Evolutionary conservation across 2,888 invertebrate species (phyloP), one percentile per base, ranked within the genome.

Genomic region (Pristionchus arcanus): DNA sequence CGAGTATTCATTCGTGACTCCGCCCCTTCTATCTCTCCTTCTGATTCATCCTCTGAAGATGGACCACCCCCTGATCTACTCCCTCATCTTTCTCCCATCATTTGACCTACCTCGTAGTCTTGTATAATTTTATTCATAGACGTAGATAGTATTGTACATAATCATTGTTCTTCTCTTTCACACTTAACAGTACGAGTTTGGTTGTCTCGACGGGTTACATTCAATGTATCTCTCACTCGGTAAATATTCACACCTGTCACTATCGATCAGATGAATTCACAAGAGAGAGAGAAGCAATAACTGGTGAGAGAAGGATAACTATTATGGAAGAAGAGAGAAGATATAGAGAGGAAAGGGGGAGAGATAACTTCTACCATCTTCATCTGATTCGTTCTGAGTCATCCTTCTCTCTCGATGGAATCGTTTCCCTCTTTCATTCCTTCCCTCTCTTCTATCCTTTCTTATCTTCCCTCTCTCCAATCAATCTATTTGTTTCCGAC

Each of bases 351-450:
- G 28, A 55, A 55, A 7, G 28, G 84, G 84, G 42, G 16, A 53
- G 21, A 11, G 3, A 53, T 37, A 19, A 37, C 34, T 86, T 37
- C 86, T 2, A 25, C 21, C 86, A 31, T 55, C 37, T 77, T 42
- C 77, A 77, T 77, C 77, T 77, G 77, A 77, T 77, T 77, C 77
- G 49, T 77, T 84, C 84, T 28, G 84, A 2, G 84, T 84, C 84
- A 84, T 84, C 53, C 81, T 37, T 37, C 77, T 63, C 55, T 85
- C 85, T 66, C 86, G 21, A 63, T 86, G 37, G 42, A 53, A 84
- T 84, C 53, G 59, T 84, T 77, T 77, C 25, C 42, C 53, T 84
- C 84, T 55, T 55, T 55, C 84, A 84, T 55, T 55, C 53, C 42
- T 34, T 55, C 31, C 28, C 55, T 7, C 84, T 55, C 31, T n/a